A percentile compares a stretch with the other conserved stretches of the same genome.
Conservation (phyloP, 1,140 invertebrate species). For the Magallana ariakensis region DNA sequence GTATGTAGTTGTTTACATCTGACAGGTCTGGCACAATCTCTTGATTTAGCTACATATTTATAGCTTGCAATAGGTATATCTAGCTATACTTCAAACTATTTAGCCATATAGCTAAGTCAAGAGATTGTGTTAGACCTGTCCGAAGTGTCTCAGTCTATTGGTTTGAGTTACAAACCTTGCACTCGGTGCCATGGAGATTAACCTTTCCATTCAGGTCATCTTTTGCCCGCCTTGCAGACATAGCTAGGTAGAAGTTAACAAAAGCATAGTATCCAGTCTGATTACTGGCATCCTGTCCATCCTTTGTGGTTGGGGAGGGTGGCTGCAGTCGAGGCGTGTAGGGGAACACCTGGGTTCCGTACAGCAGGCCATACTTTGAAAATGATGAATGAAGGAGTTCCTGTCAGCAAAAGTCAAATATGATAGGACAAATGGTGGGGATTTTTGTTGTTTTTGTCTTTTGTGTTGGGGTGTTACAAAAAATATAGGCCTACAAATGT, state of each 20-base stretch:
- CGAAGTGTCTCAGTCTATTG: no score
- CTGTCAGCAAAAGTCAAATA: slow-evolving; percentile 55
- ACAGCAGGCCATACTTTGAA: slow-evolving; percentile 67
- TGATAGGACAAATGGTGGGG: not conserved
- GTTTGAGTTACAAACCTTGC: slow-evolving; percentile 62
- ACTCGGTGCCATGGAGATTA: slow-evolving; percentile 56
- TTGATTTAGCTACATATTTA: no score
- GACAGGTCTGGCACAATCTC: no score
- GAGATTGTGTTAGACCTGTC: no score
- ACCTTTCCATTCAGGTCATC: slow-evolving; percentile 58
- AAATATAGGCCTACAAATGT: no score
- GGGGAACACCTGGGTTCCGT: slow-evolving; percentile 68
- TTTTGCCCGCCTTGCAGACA: slow-evolving; percentile 63
- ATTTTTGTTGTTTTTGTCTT: no score
- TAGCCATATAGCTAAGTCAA: no score
- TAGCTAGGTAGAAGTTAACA: slow-evolving; percentile 72
- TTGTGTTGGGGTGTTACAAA: no score
- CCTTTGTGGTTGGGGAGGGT: not conserved
- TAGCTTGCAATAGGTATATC: no score
- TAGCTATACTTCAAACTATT: no score
- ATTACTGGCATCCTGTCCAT: not conserved
- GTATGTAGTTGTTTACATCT: no score
- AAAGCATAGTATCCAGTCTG: slow-evolving; percentile 69
- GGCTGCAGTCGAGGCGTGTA: not conserved
- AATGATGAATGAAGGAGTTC: slow-evolving; percentile 61